phyloP scores from a whole-genome alignment of 2,113 vertebrate genomes.

The Mastomys coucha region DNA sequence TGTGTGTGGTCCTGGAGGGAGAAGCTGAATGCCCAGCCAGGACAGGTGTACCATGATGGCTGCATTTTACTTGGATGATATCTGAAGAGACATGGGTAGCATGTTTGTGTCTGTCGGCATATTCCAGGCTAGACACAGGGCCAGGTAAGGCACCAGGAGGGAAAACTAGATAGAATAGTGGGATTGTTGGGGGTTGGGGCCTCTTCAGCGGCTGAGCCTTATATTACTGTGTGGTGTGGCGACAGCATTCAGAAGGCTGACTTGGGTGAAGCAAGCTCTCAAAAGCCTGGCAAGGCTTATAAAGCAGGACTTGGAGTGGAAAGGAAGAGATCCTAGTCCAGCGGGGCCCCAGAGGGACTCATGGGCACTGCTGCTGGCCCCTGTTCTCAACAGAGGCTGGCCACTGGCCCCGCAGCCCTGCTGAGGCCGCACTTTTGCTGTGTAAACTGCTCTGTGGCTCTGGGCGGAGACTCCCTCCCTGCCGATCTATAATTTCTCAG shows the following conservation, averaged over 20 bases:
- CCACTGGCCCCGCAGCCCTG: conserved; percentile 75
- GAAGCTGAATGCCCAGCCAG: neutral
- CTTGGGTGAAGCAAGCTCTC: neutral
- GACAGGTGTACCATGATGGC: neutral
- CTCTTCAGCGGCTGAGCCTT: neutral
- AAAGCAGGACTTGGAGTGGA: fast-evolving
- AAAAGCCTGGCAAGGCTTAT: neutral
- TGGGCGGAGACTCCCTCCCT: conserved; percentile 73
- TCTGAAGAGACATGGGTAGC: neutral
- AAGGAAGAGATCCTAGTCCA: neutral
- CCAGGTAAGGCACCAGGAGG: neutral
- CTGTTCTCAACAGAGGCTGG: neutral
- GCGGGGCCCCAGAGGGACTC: too few species aligned
- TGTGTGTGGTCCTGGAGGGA: neutral
- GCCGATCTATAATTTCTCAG: conserved; percentile 87
- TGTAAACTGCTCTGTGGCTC: conserved; percentile 86
- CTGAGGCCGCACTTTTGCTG: conserved; percentile 86
- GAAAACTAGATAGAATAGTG: neutral
- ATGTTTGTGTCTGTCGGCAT: neutral
- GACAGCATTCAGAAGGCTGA: neutral
- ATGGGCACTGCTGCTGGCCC: neutral
- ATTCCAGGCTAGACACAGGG: neutral
- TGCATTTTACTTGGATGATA: neutral
- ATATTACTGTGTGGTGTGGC: neutral
- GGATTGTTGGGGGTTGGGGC: neutral